Evolutionary conservation across 2,797 vertebrate species (phyloP).

Genomic region (Pampus argenteus): DNA sequence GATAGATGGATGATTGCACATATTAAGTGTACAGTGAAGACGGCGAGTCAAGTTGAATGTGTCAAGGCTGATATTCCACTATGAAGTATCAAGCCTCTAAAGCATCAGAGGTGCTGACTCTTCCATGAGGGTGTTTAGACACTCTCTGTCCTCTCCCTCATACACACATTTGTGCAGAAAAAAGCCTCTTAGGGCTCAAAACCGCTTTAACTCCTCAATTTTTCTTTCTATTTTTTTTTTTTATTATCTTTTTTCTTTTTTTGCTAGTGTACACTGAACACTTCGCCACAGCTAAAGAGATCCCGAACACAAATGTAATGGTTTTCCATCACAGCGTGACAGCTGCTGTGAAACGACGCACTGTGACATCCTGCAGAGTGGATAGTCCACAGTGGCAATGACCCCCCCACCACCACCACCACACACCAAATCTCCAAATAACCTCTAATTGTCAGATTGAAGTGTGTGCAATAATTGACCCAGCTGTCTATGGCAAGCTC

Average conservation of each 20-base stretch:
- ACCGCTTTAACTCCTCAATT: slow-evolving; percentile 64
- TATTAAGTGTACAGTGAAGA: slow-evolving; percentile 24
- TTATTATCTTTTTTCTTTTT: slow-evolving; percentile 5
- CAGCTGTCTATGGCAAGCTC: slow-evolving; percentile 18
- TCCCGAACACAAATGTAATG: slow-evolving; percentile 74
- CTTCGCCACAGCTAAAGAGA: slow-evolving; percentile 69
- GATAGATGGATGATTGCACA: slow-evolving; percentile 29
- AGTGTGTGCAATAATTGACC: slow-evolving; percentile 40
- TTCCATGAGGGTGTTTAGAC: slow-evolving; percentile 62
- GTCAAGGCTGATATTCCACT: slow-evolving; percentile 56
- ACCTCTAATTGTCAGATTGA: slow-evolving; percentile 61
- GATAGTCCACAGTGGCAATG: slow-evolving; percentile 63
- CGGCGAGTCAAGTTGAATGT: slow-evolving; percentile 42
- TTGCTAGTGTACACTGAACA: slow-evolving; percentile 50
- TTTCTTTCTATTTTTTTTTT: slow-evolving; percentile 12
- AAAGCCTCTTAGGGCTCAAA: slow-evolving; percentile 79
- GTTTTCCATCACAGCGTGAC: slow-evolving; percentile 68
- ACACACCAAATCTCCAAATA: slow-evolving; percentile 64
- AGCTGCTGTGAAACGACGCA: slow-evolving; percentile 57
- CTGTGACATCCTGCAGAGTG: slow-evolving; percentile 72
- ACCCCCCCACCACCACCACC: no score
- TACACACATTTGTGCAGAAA: slow-evolving; percentile 52
- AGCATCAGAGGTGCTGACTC: slow-evolving; percentile 78
- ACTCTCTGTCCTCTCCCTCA: slow-evolving; percentile 59
- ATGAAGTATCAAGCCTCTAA: slow-evolving; percentile 65